Base-by-base conservation (phyloP, 2,888 invertebrate species). In the Calameuta filiformis region DNA sequence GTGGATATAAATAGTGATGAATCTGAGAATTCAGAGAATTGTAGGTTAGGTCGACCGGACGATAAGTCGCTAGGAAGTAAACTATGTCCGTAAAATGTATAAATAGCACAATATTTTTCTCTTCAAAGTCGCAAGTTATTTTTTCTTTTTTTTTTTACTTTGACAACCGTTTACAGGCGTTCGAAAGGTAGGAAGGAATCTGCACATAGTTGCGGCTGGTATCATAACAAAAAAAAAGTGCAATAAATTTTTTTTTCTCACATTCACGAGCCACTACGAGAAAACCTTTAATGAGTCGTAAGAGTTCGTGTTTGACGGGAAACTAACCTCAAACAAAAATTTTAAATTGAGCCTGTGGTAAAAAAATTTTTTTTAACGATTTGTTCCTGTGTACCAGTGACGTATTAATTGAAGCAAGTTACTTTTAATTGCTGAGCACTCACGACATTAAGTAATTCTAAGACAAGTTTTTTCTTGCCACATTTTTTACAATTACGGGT, bases 401-500 rank as follows among this genome's bases (percentile, higher is more conserved):
- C 81, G 79, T 81, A 83, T 85, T 85, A 83, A 86, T 79, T 85
- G 83, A 82, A 80, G 75, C 85, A 79, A 81, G 79, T 75, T 73
- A 78, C 80, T 84, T 86, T 85, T 86, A 86, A 86, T 86, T 86
- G 80, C 80, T 77, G 78, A 77, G 81, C 23, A 56, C 56, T 23
- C 2, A 9, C 2, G 56, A 9, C 6, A 56, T 56, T 23, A 23
- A 56, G 23, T 9, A 56, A 23, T 56, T 56, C 23, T 56, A 56
- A 56, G 23, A 23, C 2, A 9, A 56, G 23, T 9, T 23, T 56
- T 40, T 56, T 56, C 40, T 40, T 40, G 9, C 9, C 23, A 56
- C 4, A 3, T 23, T 56, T 56, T 23, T 56, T 15, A 56, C 0
- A 15, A 40, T 40, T 40, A 4, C 40, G 56, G 23, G 56, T 2